phyloP scores from a whole-genome alignment of 1,140 invertebrate species.

The Eumaeus atala region DNA sequence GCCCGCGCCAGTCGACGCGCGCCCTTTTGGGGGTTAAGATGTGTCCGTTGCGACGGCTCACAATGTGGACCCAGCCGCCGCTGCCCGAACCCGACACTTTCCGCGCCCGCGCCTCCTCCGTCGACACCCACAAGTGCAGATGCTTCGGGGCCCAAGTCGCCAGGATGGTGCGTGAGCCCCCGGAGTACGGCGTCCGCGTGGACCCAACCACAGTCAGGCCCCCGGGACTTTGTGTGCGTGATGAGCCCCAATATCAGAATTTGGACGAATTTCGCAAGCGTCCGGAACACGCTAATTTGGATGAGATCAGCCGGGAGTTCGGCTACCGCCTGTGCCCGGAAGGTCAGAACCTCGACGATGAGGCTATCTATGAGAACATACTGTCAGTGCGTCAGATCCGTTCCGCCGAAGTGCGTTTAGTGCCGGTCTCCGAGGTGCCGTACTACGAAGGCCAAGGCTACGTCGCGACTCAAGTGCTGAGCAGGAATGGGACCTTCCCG shows the following conservation, averaged over 20 bases:
- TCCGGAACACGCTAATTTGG: conserved; percentile 66
- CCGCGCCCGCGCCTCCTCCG: conserved; percentile 43
- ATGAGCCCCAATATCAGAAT: conserved; percentile 67
- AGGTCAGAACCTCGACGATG: conserved; percentile 70
- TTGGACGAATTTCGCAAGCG: conserved; percentile 59
- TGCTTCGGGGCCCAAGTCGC: conserved; percentile 46
- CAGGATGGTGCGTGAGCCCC: conserved; percentile 55
- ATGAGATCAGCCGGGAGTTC: conserved; percentile 67
- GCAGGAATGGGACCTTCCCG: conserved; percentile 68
- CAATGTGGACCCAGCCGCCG: conserved; percentile 60
- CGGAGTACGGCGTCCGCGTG: conserved; percentile 59
- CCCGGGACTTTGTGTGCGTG: conserved; percentile 45
- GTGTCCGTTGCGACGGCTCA: conserved; percentile 66
- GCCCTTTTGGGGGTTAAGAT: conserved; percentile 74
- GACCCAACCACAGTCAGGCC: conserved; percentile 46
- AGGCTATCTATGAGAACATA: conserved; percentile 70
- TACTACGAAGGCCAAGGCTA: conserved; percentile 67
- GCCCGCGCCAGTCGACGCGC: conserved; percentile 68
- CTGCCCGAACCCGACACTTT: conserved; percentile 57
- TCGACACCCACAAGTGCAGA: conserved; percentile 37
- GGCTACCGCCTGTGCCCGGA: conserved; percentile 69
- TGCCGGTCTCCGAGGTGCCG: conserved; percentile 64
- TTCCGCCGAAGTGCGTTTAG: conserved; percentile 68
- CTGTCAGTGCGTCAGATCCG: conserved; percentile 65
- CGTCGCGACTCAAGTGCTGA: conserved; percentile 63